A percentile compares a stretch with the other conserved stretches of the same genome.
These are phyloP conservation scores for Isichthys henryi DNA, from an alignment of 2,113 vertebrate genomes.

Conservation along the genomic window DNA sequence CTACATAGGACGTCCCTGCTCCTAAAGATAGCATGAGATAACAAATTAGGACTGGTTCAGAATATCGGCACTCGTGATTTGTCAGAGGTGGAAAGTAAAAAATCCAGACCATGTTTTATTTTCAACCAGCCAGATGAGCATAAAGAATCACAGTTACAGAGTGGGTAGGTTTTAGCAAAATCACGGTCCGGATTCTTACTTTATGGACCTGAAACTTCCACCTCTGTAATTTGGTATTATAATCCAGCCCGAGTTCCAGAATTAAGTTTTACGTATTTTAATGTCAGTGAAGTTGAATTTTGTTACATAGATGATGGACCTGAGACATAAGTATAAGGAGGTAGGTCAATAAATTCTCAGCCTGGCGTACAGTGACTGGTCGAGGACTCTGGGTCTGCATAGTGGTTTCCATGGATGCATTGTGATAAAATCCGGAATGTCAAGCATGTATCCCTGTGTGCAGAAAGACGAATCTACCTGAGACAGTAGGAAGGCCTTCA, in stretches of 20 bases:
- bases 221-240: background rate
- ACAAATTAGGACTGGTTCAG: background rate
- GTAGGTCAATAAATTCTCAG: background rate
- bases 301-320: background rate
- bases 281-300: background rate
- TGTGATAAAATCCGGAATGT: background rate
- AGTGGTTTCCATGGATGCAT: background rate
- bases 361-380: background rate
- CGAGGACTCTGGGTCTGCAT: background rate
- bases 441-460: background rate
- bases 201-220: background rate
- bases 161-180: background rate
- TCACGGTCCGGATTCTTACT: background rate
- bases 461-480: background rate
- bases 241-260: background rate
- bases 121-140: background rate
- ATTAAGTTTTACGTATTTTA: background rate
- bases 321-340: background rate
- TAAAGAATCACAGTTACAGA: background rate
- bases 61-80: background rate
- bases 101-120: background rate
- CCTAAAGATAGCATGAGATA: background rate
- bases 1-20: background rate
- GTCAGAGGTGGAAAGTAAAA: background rate
- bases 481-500: background rate